These are phyloP conservation scores for Schizothorax lantsangensis DNA, from an alignment of 2,797 vertebrate genomes.

Conservation along the genomic window DNA sequence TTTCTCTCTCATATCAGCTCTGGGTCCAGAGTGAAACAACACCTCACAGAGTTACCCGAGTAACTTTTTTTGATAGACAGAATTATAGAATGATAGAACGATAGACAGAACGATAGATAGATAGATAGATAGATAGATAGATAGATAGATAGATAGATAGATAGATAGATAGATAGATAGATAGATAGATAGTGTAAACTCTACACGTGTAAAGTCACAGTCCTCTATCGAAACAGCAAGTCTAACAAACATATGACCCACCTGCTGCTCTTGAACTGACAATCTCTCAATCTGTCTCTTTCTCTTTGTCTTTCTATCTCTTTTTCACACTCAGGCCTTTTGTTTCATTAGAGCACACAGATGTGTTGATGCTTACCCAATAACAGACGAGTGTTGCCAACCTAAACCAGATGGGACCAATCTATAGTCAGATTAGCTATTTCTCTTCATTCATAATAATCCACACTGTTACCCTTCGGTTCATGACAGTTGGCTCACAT, in stretches of 20 bases:
- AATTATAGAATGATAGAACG: not conserved
- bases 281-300: slow-evolving; percentile 43
- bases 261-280: slow-evolving; percentile 31
- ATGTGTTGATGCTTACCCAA: slow-evolving; percentile 82
- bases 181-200: not conserved
- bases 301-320: slow-evolving; percentile 66
- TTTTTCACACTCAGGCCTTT: slow-evolving; percentile 70
- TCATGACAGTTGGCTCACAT: slow-evolving; percentile 53
- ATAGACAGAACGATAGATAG: not conserved
- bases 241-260: slow-evolving; percentile 20
- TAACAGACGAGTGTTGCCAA: slow-evolving; percentile 81
- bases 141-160: not conserved
- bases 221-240: not conserved
- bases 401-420: slow-evolving; percentile 83
- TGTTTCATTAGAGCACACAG: slow-evolving; percentile 83
- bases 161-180: not conserved
- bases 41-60: slow-evolving; percentile 30
- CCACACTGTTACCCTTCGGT: slow-evolving; percentile 76
- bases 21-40: slow-evolving; percentile 33
- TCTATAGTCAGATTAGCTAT: slow-evolving; percentile 86
- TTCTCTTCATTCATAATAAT: slow-evolving; percentile 82
- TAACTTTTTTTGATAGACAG: not conserved
- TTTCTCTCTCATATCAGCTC: slow-evolving; percentile 28
- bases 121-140: not conserved
- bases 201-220: not conserved